Evolutionary conservation across 2,888 invertebrate genomes (phyloP), one percentile per base, ranked within the genome.

Genomic region (Heliconius sara): DNA sequence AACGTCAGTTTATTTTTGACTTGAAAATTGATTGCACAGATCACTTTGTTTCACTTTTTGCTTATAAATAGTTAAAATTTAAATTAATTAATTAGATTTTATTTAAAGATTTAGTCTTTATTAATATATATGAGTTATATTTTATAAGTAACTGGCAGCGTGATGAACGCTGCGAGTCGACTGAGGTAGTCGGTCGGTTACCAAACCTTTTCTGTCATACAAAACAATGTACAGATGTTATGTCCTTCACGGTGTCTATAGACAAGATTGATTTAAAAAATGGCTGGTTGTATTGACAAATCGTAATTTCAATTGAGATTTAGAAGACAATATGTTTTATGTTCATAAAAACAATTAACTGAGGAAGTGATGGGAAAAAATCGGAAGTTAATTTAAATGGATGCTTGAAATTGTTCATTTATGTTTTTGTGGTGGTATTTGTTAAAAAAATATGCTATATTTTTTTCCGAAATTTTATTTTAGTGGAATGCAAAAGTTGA

Each of bases 201-300:
- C 60, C 25, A 39, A 73, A 60, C 73, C 60, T 73, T 73, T 73
- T 73, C 73, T 73, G 73, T 73, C 60, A 57, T n/a, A 60, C 73
- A 60, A 25, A 60, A 73, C 73, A 73, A 73, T 73, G 60, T 39
- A 12, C 72, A 57, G 30, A 30, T 27, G 34, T 52, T n/a, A n/a
- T 91, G 89, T 88, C 86, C 86, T 90, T 91, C 91, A 91, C 89
- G 88, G 87, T 84, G 10, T 25, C 25, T 70, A 43, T 43, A 16
- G 43, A 39, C 67, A 22, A 34, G 34, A 25, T 25, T 25, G 43
- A 47, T 43, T 70, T 47, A 70, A 70, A 70, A 47, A 70, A 70
- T 47, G 43, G 13, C 25, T 1, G 6, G 2, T 16, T 70, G 39
- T 68, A 5, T 39, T 70, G 13, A 47, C 70, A 47, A 70, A 34